A percentile compares a stretch with the other conserved stretches of the same genome.
phyloP scores from a whole-genome alignment of 1,140 invertebrate genomes.

The Tetraneura akinire region DNA sequence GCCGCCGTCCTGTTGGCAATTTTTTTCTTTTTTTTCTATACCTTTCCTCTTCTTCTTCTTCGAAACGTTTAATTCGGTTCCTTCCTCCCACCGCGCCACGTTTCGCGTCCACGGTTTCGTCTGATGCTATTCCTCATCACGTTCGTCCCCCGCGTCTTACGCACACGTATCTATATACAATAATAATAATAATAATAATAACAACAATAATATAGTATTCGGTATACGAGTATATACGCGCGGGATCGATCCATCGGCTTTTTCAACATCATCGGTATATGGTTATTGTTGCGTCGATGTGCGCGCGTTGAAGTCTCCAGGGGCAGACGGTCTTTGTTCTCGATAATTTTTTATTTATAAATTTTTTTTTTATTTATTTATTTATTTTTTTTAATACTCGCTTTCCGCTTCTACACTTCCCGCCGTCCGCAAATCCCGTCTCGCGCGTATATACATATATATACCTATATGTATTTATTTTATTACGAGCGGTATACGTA shows the following conservation, averaged over 20 bases:
- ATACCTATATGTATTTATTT: slow-evolving; percentile 6
- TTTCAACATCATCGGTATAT: slow-evolving; percentile 41
- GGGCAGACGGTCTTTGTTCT: slow-evolving; percentile 49
- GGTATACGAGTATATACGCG: too few relatives aligned
- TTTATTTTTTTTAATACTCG: slow-evolving; percentile 3
- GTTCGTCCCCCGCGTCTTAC: neutral
- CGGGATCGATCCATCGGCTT: slow-evolving; percentile 47
- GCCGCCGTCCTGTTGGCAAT: slow-evolving; percentile 20
- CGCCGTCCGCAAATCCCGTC: neutral
- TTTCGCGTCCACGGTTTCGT: slow-evolving; percentile 14
- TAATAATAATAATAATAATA: too few relatives aligned
- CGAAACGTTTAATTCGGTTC: slow-evolving; percentile 51
- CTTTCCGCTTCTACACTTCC: neutral
- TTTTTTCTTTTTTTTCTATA: neutral
- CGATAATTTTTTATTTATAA: slow-evolving; percentile 20
- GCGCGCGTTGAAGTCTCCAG: too few relatives aligned
- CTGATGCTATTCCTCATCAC: neutral
- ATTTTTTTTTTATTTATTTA: too few relatives aligned
- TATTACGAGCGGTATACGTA: slow-evolving; percentile 41
- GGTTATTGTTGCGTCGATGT: slow-evolving; percentile 21
- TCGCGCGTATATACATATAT: too few relatives aligned
- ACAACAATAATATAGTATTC: slow-evolving; percentile 26
- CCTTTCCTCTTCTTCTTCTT: slow-evolving; percentile 24
- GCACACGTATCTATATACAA: neutral
- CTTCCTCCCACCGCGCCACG: neutral